Base-by-base conservation (phyloP, 2,797 vertebrate genomes). In the Amphiprion clarkii region DNA sequence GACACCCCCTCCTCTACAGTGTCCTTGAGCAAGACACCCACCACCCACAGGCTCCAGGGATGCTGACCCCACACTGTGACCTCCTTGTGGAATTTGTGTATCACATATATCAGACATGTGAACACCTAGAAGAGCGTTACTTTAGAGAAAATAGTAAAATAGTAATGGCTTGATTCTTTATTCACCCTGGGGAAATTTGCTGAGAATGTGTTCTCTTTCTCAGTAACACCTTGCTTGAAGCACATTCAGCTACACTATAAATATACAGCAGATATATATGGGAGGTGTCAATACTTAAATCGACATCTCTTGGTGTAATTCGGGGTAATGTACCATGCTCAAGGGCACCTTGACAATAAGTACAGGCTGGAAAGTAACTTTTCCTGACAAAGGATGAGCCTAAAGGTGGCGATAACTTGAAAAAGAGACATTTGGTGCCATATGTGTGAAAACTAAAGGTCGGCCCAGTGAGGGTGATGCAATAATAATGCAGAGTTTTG, bases 161-260 rank as follows among this genome's bases (percentile, higher is more conserved):
- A 54, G 51, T 48, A 72, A 82, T 52, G 9, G 67, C 67, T 69
- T 67, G 76, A 75, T 77, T 87, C 76, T 58, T 73, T 16, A 55
- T 25, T 49, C 21, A 39, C 86, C 71, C 65, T 23, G 53, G 87
- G 88, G 82, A 87, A 89, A 89, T 84, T 13, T 88, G 62, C 29
- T 14, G 57, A 71, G 59, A 59, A 46, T 76, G 76, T 68, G 76
- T 59, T 85, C 81, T 80, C 67, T 70, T 89, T 80, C 81, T 75
- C 48, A 62, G 60, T 42, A 75, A 76, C 76, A 72, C 81, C 36
- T 51, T 31, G 36, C 61, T 52, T 54, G 17, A 51, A 33, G 39
- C 65, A 33, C 68, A 49, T 25, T 23, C 17, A 3, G 9, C 71
- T 46, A 40, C 27, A 31, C 44, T n/a, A 14, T 46, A 63, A 21